Evolutionary conservation across 2,888 invertebrate species (phyloP).

Genomic region (Tuberolachnus salignus): DNA sequence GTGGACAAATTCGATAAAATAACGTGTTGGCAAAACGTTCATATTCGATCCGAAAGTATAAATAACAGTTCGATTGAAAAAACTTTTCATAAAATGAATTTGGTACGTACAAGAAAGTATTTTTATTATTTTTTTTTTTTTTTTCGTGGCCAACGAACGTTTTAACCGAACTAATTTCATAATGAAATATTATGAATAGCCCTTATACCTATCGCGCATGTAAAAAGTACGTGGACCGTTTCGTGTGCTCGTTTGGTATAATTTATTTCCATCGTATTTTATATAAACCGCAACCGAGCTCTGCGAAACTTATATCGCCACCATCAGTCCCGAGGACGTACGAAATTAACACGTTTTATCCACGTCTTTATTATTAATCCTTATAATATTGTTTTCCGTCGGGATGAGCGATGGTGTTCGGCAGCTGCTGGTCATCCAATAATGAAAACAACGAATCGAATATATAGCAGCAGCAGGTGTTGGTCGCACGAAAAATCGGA

Average conservation of each 20-base stretch:
- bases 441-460: neutral
- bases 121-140: no score
- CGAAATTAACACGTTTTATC: neutral
- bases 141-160: neutral
- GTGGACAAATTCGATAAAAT: no score
- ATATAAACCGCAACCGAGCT: neutral
- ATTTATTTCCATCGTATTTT: neutral
- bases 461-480: neutral
- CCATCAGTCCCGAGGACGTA: neutral
- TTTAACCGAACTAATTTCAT: neutral
- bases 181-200: neutral
- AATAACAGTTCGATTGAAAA: no score
- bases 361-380: neutral
- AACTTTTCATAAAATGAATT: no score
- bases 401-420: neutral
- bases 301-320: neutral
- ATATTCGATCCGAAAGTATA: no score
- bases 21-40: no score
- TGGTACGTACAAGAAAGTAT: no score
- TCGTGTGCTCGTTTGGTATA: neutral
- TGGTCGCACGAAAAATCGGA: neutral
- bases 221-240: neutral
- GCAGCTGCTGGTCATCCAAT: neutral
- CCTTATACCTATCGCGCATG: neutral
- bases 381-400: neutral